Evolutionary conservation across 2,797 vertebrate genomes (phyloP).

Genomic region (Capromys pilorides): DNA sequence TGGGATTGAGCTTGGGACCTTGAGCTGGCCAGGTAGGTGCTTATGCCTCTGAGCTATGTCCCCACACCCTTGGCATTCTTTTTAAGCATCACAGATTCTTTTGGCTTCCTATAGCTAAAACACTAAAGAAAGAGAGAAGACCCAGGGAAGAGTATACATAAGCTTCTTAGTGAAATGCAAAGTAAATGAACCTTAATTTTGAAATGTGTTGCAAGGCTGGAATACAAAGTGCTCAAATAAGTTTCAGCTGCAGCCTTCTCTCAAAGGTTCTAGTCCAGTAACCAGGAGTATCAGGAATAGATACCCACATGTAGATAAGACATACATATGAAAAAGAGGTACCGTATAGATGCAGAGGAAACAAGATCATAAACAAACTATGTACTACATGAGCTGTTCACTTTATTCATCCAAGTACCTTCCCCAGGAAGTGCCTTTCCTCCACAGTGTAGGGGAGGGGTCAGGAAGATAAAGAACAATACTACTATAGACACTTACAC

Average conservation of each 20-base stretch:
- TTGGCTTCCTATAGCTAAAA: background rate
- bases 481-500: background rate
- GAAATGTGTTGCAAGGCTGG: background rate
- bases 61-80: no score
- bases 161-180: background rate
- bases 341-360: background rate
- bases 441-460: background rate
- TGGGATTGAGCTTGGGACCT: no score
- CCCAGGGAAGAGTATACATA: background rate
- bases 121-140: background rate
- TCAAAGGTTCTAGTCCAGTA: background rate
- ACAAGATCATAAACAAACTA: background rate
- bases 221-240: constrained; percentile 25
- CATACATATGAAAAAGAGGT: background rate
- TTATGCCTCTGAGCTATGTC: no score
- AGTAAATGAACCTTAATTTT: background rate
- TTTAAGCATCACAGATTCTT: background rate
- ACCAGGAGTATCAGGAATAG: background rate
- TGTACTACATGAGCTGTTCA: background rate
- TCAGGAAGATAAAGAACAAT: background rate
- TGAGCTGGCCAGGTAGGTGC: no score
- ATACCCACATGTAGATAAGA: background rate
- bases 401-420: background rate
- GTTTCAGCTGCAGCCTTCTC: background rate
- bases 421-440: constrained; percentile 1